phyloP scores from a whole-genome alignment of 1,140 invertebrate genomes.

The Bombus ignitus region DNA sequence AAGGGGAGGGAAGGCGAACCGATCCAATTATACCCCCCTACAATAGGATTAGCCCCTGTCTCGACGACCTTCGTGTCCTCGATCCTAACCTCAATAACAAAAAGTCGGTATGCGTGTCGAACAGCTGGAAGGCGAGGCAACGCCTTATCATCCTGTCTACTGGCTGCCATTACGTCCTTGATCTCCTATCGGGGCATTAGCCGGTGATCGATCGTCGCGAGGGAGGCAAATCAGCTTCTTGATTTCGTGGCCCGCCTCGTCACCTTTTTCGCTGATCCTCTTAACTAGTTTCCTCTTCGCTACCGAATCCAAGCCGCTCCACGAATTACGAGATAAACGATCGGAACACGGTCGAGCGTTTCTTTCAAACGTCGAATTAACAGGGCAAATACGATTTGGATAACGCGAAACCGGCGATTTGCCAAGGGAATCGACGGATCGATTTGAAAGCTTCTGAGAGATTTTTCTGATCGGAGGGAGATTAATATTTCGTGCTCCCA shows the following conservation, averaged over 20 bases:
- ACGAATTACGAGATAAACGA: constrained; percentile 45
- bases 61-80: constrained; percentile 46
- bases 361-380: constrained; percentile 20
- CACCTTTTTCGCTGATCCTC: constrained; percentile 3
- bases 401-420: constrained; percentile 17
- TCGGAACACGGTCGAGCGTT: not conserved
- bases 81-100: constrained; percentile 53
- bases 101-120: constrained; percentile 53
- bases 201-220: constrained; percentile 57
- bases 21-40: constrained; percentile 73
- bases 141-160: constrained; percentile 65
- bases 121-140: constrained; percentile 37
- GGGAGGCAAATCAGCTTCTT: constrained; percentile 53
- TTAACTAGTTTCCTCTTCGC: constrained; percentile 11
- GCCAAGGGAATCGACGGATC: not conserved
- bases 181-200: constrained; percentile 57
- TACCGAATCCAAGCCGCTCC: not conserved
- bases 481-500: not conserved
- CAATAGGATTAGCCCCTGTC: constrained; percentile 69
- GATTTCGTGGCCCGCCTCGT: constrained; percentile 13
- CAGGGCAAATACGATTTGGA: constrained; percentile 28
- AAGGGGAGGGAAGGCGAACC: constrained; percentile 25
- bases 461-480: constrained; percentile 4
- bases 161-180: constrained; percentile 59
- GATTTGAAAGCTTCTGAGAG: not conserved